These are phyloP conservation scores for Drosophila prosaltans DNA, from an alignment of 1,140 invertebrate species.

Conservation along the genomic window DNA sequence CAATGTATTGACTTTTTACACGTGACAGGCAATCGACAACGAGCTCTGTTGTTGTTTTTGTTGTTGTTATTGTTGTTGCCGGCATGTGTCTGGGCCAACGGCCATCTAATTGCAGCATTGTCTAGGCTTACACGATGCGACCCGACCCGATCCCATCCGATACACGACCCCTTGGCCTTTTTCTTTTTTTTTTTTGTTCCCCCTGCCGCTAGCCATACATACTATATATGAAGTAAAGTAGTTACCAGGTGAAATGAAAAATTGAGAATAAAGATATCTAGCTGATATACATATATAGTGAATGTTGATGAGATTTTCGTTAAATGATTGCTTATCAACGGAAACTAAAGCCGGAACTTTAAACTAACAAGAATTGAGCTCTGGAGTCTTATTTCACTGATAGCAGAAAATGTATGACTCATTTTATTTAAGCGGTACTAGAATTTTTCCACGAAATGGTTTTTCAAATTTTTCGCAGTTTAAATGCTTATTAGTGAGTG, in stretches of 20 bases:
- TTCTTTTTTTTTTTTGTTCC: background rate
- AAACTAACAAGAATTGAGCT: background rate
- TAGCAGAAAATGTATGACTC: background rate
- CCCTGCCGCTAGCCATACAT: background rate
- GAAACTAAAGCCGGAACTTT: background rate
- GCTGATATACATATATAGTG: background rate
- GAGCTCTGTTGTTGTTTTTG: conserved; percentile 37
- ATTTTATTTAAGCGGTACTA: background rate
- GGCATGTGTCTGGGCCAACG: conserved; percentile 64
- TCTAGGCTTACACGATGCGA: conserved; percentile 19
- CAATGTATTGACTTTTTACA: conserved; percentile 80
- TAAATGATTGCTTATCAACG: conserved; percentile 3
- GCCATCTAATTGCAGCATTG: conserved; percentile 49
- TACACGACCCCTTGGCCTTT: background rate
- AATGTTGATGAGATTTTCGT: conserved; percentile 2
- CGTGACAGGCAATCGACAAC: conserved; percentile 72
- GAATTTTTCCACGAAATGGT: no score
- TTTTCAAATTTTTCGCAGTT: no score
- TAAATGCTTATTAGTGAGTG: no score
- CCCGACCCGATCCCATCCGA: background rate
- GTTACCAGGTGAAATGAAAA: background rate
- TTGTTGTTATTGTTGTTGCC: conserved; percentile 39
- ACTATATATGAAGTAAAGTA: background rate
- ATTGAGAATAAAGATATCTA: background rate
- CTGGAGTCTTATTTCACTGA: background rate